Conservation (phyloP, 2,113 vertebrate genomes). For the Tricholaema leucomelas region DNA sequence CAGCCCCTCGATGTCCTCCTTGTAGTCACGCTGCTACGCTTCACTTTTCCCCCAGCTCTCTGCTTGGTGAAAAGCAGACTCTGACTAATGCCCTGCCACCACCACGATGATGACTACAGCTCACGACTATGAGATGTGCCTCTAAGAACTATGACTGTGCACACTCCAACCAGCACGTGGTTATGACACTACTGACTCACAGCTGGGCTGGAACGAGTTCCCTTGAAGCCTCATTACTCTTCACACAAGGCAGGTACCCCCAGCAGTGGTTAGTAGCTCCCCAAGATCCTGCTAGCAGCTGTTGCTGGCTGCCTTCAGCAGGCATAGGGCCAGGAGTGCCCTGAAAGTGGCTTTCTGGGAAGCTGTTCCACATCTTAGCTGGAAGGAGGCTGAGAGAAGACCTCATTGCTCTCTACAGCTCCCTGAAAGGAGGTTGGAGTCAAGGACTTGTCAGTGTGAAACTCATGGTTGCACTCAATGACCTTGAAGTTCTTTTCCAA, state of each 20-base stretch:
- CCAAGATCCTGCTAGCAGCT: not conserved
- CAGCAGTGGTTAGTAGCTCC: accelerated
- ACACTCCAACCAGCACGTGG: accelerated
- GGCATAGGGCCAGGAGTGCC: accelerated
- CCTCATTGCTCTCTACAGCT: too few relatives aligned
- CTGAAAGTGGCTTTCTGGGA: too few relatives aligned
- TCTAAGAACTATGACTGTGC: not conserved
- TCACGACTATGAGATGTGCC: accelerated
- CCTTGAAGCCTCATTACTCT: accelerated
- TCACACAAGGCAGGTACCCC: not conserved
- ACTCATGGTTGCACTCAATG: too few relatives aligned
- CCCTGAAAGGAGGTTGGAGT: too few relatives aligned
- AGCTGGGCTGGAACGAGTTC: accelerated
- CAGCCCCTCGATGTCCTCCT: too few relatives aligned
- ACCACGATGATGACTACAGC: not conserved
- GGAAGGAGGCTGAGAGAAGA: too few relatives aligned
- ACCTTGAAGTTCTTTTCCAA: too few relatives aligned
- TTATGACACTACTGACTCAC: accelerated
- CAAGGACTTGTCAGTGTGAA: too few relatives aligned
- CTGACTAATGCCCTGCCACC: accelerated
- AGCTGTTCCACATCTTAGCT: too few relatives aligned
- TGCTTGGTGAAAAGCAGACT: accelerated
- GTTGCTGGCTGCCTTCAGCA: accelerated
- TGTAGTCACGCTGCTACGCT: not conserved
- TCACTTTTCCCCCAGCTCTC: accelerated